Evolutionary conservation across 2,797 vertebrate genomes (phyloP), one percentile per base, ranked within the genome.

Genomic region (Schizopygopsis malacanthus): DNA sequence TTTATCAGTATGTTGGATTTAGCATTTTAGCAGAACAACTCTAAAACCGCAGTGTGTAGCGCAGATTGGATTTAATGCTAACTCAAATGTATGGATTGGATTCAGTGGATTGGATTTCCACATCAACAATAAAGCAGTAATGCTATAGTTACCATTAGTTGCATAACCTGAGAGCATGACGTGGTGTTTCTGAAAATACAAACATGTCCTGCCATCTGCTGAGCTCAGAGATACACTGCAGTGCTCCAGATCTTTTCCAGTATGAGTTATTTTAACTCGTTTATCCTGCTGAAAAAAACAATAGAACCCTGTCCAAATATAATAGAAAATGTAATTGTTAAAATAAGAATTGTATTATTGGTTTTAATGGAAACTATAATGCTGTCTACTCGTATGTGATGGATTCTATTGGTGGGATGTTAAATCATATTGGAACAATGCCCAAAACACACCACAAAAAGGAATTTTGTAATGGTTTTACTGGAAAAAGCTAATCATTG

Each of bases 121-220:
- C 22, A 25, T 18, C 2, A 0, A 25, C 37, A 43, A 61, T 61
- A 61, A 43, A 61, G 22, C 54, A 43, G 39, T 45, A 25, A 16
- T 43, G 37, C 37, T 79, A 56, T 77, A 41, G 56, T 25, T 79
- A 61, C 41, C 22, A 22, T 1, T 4, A 4, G 59, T 67, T 65
- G 41, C 61, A 33, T 65, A 80, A 63, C 16, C 41, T 15, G 2
- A 65, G 59, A 33, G 16, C 25, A 18, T 47, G 59, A 43, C 25
- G 16, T 20, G 9, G 41, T 22, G 10, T 8, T 11, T 80, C 25
- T 80, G 41, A 6, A 12, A 13, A 50, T 1, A 47, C 59, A 22
- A 15, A 80, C 8, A 1, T 5, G 1, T 61, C 9, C 78, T 80
- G 78, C 61, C 78, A 47, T 80, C 78, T 80, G 25, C 61, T 80